Conservation (phyloP, 2,797 vertebrate species). For the Amniataba percoides region DNA sequence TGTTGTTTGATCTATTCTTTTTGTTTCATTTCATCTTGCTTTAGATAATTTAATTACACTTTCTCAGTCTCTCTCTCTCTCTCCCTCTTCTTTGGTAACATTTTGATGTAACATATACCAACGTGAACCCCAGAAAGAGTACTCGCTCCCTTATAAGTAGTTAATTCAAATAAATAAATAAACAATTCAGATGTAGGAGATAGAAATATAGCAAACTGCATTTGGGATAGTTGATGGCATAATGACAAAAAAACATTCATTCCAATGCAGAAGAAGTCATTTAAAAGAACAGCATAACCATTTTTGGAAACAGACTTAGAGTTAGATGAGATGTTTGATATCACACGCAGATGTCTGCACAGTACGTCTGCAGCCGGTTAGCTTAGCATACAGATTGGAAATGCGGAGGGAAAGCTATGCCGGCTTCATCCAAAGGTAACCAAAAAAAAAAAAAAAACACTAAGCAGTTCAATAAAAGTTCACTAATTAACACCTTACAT, state of each 20-base stretch:
- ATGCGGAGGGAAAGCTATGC: background rate
- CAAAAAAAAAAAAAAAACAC: background rate
- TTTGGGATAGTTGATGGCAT: conserved; percentile 33
- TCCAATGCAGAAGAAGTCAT: background rate
- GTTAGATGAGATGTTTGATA: background rate
- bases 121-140: too few relatives aligned
- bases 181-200: background rate
- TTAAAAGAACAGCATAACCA: background rate
- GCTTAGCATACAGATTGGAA: background rate
- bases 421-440: background rate
- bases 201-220: conserved; percentile 14
- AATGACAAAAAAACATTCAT: conserved; percentile 5
- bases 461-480: background rate
- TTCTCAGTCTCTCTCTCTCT: too few relatives aligned
- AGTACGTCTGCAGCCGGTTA: background rate
- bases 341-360: background rate
- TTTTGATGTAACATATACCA: too few relatives aligned
- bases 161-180: too few relatives aligned
- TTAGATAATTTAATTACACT: too few relatives aligned
- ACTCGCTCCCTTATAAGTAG: too few relatives aligned
- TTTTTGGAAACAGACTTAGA: background rate
- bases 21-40: too few relatives aligned
- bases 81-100: too few relatives aligned
- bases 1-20: too few relatives aligned
- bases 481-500: background rate